Conservation (phyloP, 2,797 vertebrate genomes). For the Sardinella longiceps region DNA sequence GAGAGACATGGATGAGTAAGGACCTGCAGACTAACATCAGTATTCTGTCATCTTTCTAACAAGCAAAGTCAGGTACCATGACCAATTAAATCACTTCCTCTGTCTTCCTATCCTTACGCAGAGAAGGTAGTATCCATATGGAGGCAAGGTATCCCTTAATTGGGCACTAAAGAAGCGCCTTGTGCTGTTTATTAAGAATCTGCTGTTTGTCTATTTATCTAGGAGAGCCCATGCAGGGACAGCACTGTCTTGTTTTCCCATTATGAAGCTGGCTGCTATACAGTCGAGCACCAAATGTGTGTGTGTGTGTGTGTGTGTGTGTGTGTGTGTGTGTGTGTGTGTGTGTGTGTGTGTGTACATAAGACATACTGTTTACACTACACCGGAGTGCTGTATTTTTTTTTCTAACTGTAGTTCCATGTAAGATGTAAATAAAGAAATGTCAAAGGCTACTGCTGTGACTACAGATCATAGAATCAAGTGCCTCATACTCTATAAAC, state of each 20-base stretch:
- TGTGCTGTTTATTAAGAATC: background rate
- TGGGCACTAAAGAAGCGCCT: background rate
- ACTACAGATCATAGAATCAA: too few species aligned
- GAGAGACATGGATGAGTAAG: background rate
- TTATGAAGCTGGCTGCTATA: background rate
- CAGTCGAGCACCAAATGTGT: background rate
- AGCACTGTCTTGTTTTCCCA: background rate
- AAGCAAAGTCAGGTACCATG: background rate
- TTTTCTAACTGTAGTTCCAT: too few species aligned
- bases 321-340: slow-evolving; percentile 22
- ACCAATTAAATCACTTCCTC: background rate
- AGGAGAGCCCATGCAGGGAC: slow-evolving; percentile 11
- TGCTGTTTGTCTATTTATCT: background rate
- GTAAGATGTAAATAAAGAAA: background rate
- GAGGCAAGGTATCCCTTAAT: background rate
- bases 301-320: background rate
- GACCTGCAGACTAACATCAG: background rate
- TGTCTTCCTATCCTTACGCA: background rate
- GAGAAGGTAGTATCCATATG: background rate
- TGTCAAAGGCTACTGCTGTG: background rate
- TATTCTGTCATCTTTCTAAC: background rate
- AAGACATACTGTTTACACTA: background rate
- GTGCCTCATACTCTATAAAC: too few species aligned
- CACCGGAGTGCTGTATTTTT: background rate
- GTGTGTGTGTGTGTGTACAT: background rate